A percentile compares a stretch with the other conserved stretches of the same genome.
phyloP scores from a whole-genome alignment of 2,797 vertebrate genomes.

The Clarias fuscus region DNA sequence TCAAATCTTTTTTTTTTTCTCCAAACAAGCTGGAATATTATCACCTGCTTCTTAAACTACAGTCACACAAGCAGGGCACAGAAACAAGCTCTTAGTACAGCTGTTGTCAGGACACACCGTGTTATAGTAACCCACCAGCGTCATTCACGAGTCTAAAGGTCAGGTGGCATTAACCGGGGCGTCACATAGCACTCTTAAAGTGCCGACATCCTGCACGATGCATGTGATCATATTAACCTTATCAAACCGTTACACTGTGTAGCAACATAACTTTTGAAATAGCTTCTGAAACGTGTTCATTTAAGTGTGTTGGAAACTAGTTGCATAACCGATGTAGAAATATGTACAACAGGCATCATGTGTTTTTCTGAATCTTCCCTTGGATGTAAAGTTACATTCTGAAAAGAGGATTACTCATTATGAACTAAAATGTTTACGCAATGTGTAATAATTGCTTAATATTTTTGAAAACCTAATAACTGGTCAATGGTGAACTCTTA shows the following conservation, averaged over 20 bases:
- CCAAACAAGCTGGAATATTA: background rate
- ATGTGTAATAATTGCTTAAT: background rate
- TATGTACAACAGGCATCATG: background rate
- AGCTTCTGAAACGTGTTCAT: no score
- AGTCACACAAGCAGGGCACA: background rate
- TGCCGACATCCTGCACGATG: background rate
- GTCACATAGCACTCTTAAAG: background rate
- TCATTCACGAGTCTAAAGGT: slow-evolving; percentile 24
- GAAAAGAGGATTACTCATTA: background rate
- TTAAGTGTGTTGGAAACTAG: background rate
- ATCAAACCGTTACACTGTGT: background rate
- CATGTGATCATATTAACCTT: background rate
- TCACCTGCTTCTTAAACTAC: background rate
- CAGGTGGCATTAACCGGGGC: background rate
- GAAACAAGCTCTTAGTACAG: slow-evolving; percentile 23
- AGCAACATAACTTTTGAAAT: no score
- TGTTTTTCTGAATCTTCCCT: background rate
- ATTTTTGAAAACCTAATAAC: background rate
- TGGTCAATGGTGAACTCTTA: background rate
- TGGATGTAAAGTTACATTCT: background rate
- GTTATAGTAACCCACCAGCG: background rate
- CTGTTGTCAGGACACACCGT: background rate
- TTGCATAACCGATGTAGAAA: background rate
- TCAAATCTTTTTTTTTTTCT: no score
- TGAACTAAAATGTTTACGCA: background rate